A percentile compares a stretch with the other conserved stretches of the same genome.
phyloP scores from a whole-genome alignment of 2,888 invertebrate species.

The Acleris emargana region DNA sequence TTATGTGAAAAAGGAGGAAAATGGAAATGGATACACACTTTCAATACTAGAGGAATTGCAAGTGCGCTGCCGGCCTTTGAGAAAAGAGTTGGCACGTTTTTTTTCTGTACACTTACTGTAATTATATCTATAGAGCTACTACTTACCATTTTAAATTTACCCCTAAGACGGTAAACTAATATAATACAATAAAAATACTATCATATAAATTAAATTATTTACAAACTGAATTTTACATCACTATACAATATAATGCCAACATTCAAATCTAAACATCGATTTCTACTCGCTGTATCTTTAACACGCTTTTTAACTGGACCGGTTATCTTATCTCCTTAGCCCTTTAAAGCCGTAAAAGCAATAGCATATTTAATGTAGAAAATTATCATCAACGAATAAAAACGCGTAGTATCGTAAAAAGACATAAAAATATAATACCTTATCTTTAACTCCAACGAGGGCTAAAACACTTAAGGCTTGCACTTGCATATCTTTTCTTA shows the following conservation, averaged over 20 bases:
- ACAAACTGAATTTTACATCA: too few relatives aligned
- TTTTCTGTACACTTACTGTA: neutral
- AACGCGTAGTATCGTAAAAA: conserved; percentile 29
- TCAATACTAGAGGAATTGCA: neutral
- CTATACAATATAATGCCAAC: too few relatives aligned
- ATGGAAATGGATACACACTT: neutral
- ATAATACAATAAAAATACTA: too few relatives aligned
- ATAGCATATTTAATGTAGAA: conserved; percentile 13
- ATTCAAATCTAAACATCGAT: neutral
- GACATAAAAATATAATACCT: conserved; percentile 47
- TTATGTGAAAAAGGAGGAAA: neutral
- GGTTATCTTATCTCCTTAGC: conserved; percentile 4
- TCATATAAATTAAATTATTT: too few relatives aligned
- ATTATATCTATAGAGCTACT: too few relatives aligned
- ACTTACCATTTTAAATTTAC: too few relatives aligned
- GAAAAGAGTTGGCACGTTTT: neutral
- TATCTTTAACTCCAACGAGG: conserved; percentile 53
- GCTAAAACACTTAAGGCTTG: too few relatives aligned
- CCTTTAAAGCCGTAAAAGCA: conserved; percentile 3
- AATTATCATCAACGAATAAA: conserved; percentile 21
- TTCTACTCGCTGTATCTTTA: neutral
- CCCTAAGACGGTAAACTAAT: too few relatives aligned
- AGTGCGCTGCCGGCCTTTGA: too few relatives aligned
- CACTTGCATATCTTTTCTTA: too few relatives aligned
- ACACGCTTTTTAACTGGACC: neutral